Percentiles rank a stretch among this genome's conserved stretches.
Conservation (phyloP, 2,797 vertebrate species). For the Ceryle rudis region DNA sequence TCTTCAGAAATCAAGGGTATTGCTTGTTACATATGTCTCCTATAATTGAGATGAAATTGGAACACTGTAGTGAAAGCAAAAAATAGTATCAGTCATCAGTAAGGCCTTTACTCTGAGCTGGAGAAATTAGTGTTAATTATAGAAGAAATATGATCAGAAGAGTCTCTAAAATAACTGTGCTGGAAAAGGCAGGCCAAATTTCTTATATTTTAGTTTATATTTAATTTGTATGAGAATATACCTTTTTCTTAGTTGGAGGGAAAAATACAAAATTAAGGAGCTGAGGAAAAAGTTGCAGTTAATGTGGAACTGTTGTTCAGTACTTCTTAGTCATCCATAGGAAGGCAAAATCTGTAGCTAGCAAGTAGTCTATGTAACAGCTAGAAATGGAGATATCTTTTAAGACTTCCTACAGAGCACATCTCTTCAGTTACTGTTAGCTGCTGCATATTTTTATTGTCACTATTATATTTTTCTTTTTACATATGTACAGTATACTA, state of each 20-base stretch:
- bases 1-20: not conserved
- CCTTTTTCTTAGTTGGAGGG: not conserved
- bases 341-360: not conserved
- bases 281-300: not conserved
- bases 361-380: not conserved
- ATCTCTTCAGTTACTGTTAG: not conserved
- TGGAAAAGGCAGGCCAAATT: not conserved
- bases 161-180: not conserved
- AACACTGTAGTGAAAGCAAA: not conserved
- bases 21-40: rapidly evolving
- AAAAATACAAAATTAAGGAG: not conserved
- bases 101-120: not conserved
- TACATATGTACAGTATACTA: not conserved
- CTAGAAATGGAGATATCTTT: not conserved
- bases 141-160: not conserved
- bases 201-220: not conserved
- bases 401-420: not conserved
- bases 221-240: not conserved
- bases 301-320: not conserved
- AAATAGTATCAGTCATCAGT: not conserved
- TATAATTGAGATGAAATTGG: not conserved
- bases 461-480: not conserved
- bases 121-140: not conserved
- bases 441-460: not conserved
- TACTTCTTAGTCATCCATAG: not conserved